A percentile compares a stretch with the other conserved stretches of the same genome.
These are phyloP conservation scores for Coenobita brevimanus DNA, from an alignment of 1,140 invertebrate genomes.

Conservation along the genomic window DNA sequence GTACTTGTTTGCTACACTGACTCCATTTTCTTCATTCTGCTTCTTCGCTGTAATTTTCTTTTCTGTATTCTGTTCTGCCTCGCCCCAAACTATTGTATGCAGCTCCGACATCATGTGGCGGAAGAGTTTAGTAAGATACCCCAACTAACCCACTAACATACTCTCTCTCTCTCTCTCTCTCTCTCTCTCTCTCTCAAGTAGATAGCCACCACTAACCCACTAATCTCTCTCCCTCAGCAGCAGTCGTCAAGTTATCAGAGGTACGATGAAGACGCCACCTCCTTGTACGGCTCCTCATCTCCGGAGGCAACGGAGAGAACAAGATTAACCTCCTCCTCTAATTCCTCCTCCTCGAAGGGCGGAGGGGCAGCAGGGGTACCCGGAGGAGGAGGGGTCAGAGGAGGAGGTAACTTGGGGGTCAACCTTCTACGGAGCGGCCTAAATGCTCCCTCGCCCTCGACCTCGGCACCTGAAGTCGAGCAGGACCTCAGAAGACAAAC, in stretches of 20 bases:
- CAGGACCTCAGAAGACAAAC: slow-evolving; percentile 47
- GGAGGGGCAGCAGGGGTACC: not conserved
- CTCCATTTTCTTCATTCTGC: too few species aligned
- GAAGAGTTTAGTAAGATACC: too few species aligned
- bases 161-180: too few species aligned
- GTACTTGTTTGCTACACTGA: too few species aligned
- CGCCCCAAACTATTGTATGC: too few species aligned
- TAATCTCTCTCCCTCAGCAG: not conserved
- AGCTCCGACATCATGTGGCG: too few species aligned
- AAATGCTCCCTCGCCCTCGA: not conserved
- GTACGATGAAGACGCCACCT: slow-evolving; percentile 48
- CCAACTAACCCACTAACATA: too few species aligned
- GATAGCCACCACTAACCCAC: not conserved
- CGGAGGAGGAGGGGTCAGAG: not conserved
- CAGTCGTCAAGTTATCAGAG: slow-evolving; percentile 41
- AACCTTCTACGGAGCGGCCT: not conserved
- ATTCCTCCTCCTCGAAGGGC: slow-evolving; percentile 40
- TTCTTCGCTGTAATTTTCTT: too few species aligned
- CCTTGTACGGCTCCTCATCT: slow-evolving; percentile 59
- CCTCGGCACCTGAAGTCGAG: not conserved
- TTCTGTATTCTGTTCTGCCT: too few species aligned
- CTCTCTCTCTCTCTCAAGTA: too few species aligned
- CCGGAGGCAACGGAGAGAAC: slow-evolving; percentile 61
- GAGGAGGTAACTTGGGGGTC: not conserved
- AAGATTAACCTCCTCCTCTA: slow-evolving; percentile 51